Conservation (phyloP, 2,797 vertebrate species). For the Tiaroga cobitis region DNA sequence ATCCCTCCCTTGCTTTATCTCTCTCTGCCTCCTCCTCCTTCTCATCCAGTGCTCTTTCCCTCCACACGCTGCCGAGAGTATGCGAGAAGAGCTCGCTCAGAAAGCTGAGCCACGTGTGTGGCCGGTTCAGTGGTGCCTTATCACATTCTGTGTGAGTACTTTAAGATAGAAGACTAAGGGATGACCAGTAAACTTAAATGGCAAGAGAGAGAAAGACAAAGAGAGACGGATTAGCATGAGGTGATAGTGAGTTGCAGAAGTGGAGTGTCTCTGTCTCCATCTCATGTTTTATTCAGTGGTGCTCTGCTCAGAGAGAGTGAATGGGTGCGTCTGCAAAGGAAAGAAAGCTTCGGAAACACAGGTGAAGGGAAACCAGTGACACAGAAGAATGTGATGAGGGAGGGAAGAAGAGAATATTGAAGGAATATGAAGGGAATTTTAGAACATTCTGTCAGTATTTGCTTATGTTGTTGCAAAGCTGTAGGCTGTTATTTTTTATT, state of each 20-base stretch:
- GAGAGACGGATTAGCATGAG: constrained; percentile 33
- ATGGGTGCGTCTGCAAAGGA: constrained; percentile 36
- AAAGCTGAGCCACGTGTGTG: constrained; percentile 30
- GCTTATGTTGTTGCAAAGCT: background rate
- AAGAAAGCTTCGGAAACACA: constrained; percentile 26
- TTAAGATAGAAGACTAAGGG: constrained; percentile 10
- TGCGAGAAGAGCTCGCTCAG: constrained; percentile 32
- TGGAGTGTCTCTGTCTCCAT: constrained; percentile 44
- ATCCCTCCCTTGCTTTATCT: constrained; percentile 34
- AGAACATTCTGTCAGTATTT: background rate
- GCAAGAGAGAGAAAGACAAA: constrained; percentile 25
- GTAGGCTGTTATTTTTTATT: background rate
- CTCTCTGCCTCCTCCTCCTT: constrained; percentile 31
- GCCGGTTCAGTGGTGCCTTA: constrained; percentile 20
- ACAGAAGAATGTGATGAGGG: background rate
- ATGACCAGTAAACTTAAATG: constrained; percentile 35
- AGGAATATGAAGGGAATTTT: background rate
- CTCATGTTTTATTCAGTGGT: constrained; percentile 65
- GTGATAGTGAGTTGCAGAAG: constrained; percentile 48
- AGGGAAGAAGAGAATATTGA: background rate
- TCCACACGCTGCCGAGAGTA: constrained; percentile 38
- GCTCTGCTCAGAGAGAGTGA: constrained; percentile 47
- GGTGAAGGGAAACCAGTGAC: constrained; percentile 9
- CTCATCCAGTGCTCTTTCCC: constrained; percentile 14
- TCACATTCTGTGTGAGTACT: constrained; percentile 26